A percentile compares a stretch with the other conserved stretches of the same genome.
Evolutionary conservation across 2,888 invertebrate species (phyloP).

Genomic region (Platycheirus rosarum): DNA sequence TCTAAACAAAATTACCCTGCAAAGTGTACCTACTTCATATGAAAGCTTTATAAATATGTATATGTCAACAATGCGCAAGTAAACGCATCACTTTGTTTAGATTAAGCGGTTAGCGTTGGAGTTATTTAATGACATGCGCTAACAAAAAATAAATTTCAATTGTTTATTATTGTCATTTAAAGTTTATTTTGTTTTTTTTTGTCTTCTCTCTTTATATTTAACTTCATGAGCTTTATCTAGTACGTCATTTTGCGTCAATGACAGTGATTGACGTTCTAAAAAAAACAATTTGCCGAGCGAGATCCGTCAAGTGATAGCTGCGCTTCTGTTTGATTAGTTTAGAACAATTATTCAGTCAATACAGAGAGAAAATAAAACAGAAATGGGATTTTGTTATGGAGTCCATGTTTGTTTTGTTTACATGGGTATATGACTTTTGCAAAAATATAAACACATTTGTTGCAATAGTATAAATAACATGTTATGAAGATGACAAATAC

Average conservation of each 20-base stretch:
- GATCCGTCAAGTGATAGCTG: constrained; percentile 38
- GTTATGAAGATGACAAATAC: constrained; percentile 14
- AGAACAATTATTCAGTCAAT: constrained; percentile 33
- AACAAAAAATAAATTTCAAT: constrained; percentile 3
- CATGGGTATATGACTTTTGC: too few species aligned
- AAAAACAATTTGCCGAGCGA: constrained; percentile 2
- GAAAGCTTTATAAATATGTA: constrained; percentile 3
- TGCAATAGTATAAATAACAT: background rate
- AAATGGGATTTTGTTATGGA: constrained; percentile 1
- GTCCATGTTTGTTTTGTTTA: too few species aligned
- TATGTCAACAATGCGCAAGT: constrained; percentile 18
- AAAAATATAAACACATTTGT: too few species aligned
- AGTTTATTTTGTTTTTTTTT: background rate
- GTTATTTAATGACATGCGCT: constrained; percentile 22
- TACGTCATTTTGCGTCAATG: constrained; percentile 61
- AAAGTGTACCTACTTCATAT: constrained; percentile 3
- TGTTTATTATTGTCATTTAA: constrained; percentile 22
- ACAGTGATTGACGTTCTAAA: constrained; percentile 48
- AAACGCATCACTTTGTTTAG: constrained; percentile 13
- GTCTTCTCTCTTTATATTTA: background rate
- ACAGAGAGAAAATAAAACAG: background rate
- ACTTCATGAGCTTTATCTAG: constrained; percentile 51
- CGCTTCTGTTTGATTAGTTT: constrained; percentile 44
- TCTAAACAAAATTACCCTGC: constrained; percentile 8
- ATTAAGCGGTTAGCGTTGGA: background rate